phyloP scores from a whole-genome alignment of 2,888 invertebrate species.

The Abrostola triplasia region DNA sequence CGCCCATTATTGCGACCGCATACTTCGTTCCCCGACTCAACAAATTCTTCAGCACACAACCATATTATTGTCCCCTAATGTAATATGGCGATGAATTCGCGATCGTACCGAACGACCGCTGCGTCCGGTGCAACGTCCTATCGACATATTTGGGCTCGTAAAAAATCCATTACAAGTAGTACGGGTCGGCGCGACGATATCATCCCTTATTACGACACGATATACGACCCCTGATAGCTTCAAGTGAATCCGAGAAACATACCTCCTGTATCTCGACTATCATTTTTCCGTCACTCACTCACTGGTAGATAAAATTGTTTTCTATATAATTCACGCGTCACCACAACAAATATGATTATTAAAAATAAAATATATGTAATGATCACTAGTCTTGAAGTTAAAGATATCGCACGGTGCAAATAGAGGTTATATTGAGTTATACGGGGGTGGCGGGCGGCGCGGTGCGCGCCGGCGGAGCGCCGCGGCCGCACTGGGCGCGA shows the following conservation, averaged over 20 bases:
- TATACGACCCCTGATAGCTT: constrained; percentile 51
- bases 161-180: constrained; percentile 61
- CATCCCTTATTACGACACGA: constrained; percentile 37
- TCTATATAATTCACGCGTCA: constrained; percentile 34
- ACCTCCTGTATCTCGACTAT: constrained; percentile 87
- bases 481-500: constrained; percentile 83
- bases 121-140: constrained; percentile 60
- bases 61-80: constrained; percentile 10
- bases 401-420: constrained; percentile 47
- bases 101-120: constrained; percentile 35
- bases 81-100: constrained; percentile 33
- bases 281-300: constrained; percentile 73
- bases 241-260: constrained; percentile 51
- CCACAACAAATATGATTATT: constrained; percentile 50
- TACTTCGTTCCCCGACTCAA: constrained; percentile 36
- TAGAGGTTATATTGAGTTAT: constrained; percentile 55
- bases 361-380: constrained; percentile 54
- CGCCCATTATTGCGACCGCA: constrained; percentile 36
- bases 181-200: constrained; percentile 38
- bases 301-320: constrained; percentile 38
- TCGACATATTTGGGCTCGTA: constrained; percentile 54
- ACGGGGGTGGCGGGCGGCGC: constrained; percentile 65
- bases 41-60: constrained; percentile 7
- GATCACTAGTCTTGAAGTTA: constrained; percentile 43
- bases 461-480: constrained; percentile 84